Percentiles rank a stretch among this genome's conserved stretches.
These are phyloP conservation scores for Aurelia aurita complex sp. Pacific DNA, from an alignment of 30 jellyfish, hydroid and myxozoan genomes.

Conservation along the genomic window DNA sequence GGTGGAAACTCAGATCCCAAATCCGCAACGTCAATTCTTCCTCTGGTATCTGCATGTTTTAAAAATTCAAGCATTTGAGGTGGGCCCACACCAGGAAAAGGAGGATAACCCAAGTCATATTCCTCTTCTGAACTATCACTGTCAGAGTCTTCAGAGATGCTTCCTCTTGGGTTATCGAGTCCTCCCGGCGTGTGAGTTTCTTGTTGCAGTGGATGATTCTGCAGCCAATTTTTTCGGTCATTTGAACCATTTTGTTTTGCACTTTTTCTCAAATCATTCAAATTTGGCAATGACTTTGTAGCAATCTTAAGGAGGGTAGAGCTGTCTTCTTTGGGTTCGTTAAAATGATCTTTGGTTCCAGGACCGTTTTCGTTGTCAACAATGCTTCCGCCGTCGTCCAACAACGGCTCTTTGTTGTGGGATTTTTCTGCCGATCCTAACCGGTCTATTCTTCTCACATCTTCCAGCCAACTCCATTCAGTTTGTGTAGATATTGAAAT, in stretches of 20 bases:
- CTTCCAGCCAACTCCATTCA: constrained; percentile 80
- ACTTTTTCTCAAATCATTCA: no score
- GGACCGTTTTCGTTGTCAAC: neutral
- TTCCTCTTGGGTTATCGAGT: neutral
- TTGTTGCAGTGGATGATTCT: no score
- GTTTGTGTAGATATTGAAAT: constrained; percentile 61
- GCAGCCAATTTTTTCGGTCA: no score
- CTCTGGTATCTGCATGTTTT: constrained; percentile 21
- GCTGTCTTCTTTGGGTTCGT: no score
- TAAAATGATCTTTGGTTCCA: no score
- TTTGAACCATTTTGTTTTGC: no score
- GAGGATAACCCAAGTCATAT: neutral
- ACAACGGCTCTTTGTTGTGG: no score
- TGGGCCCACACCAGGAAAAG: constrained; percentile 76
- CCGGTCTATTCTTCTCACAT: constrained; percentile 15
- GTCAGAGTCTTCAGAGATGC: constrained; percentile 3
- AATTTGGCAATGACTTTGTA: no score
- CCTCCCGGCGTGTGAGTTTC: no score
- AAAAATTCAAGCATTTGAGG: constrained; percentile 71
- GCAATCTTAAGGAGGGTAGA: no score
- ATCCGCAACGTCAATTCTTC: neutral
- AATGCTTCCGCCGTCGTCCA: neutral
- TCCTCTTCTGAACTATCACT: constrained; percentile 22
- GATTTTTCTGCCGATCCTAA: neutral
- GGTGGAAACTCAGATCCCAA: neutral